Conservation (phyloP, 2,888 invertebrate genomes). For the Microplitis deprimator region DNA sequence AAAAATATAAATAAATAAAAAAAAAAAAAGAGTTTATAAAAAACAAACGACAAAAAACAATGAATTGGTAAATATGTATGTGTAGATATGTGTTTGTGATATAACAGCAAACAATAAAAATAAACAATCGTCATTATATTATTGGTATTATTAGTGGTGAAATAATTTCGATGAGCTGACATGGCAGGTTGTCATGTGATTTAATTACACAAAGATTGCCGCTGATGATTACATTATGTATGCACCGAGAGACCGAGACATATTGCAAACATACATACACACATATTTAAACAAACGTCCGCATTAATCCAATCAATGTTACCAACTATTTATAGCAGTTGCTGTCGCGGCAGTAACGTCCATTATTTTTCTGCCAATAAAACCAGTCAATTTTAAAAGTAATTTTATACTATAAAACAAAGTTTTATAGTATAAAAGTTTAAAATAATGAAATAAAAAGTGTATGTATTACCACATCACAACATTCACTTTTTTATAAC, state of each 20-base stretch:
- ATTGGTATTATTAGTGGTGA: not conserved
- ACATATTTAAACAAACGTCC: not conserved
- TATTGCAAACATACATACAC: not conserved
- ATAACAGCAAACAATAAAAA: not conserved
- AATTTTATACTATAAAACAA: not conserved
- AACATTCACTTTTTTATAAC: not conserved
- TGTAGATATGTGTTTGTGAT: not conserved
- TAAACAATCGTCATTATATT: not conserved
- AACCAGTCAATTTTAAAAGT: not conserved
- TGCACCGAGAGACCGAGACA: not conserved
- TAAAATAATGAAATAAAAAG: not conserved
- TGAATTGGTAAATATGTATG: not conserved
- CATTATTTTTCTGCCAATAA: not conserved
- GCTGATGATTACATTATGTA: not conserved
- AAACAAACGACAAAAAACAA: conserved; percentile 1
- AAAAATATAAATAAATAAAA: not conserved
- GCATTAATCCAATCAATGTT: not conserved
- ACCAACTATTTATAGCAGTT: not conserved
- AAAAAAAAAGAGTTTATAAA: not conserved
- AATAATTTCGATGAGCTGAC: not conserved
- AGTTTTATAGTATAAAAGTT: not conserved
- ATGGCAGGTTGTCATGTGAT: not conserved
- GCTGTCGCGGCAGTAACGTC: not conserved
- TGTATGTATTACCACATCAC: not conserved
- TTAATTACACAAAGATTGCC: not conserved